phyloP scores from a whole-genome alignment of 2,113 vertebrate genomes.

The Indicator maculatus region DNA sequence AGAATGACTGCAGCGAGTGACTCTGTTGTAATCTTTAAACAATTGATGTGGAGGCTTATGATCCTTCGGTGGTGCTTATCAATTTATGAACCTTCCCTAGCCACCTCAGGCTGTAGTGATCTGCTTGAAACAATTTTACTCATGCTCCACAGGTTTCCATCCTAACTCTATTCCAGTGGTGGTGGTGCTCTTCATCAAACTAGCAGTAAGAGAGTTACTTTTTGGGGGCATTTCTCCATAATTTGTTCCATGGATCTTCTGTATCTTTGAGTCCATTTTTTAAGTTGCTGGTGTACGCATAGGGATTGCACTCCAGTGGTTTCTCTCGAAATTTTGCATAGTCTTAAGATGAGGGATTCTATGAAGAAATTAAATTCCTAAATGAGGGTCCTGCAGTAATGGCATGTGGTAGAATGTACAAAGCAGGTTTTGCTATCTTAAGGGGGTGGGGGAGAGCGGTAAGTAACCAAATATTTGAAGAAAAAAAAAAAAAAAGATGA shows the following conservation, averaged over 20 bases:
- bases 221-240: background rate
- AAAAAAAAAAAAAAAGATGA: conserved; percentile 31
- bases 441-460: background rate
- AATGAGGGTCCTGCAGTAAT: background rate
- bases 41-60: conserved; percentile 37
- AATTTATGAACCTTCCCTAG: conserved; percentile 43
- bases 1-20: conserved; percentile 3
- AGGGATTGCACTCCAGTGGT: background rate
- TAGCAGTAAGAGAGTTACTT: background rate
- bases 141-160: background rate
- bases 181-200: background rate
- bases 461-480: conserved; percentile 48
- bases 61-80: conserved; percentile 31
- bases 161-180: background rate
- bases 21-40: conserved; percentile 47
- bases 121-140: conserved; percentile 28
- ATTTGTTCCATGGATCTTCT: background rate
- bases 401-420: background rate
- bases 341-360: background rate
- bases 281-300: background rate
- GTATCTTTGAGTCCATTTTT: background rate
- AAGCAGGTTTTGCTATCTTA: background rate
- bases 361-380: background rate
- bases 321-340: background rate
- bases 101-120: background rate